These are phyloP conservation scores for Cyprinodon brontotheroides DNA, from an alignment of 2,113 vertebrate genomes.

Conservation along the genomic window DNA sequence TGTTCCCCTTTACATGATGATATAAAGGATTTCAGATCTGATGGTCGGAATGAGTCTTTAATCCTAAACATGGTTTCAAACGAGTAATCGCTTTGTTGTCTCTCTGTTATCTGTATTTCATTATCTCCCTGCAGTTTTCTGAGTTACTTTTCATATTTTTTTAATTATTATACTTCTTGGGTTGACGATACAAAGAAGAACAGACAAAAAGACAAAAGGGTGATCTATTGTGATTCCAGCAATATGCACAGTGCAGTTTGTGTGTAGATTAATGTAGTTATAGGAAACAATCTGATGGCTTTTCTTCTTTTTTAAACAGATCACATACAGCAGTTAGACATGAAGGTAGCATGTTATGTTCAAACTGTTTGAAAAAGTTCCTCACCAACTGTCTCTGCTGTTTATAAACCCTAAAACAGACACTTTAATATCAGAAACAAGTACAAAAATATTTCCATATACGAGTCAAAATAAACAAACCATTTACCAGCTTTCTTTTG, in stretches of 20 bases:
- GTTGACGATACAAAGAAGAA: neutral
- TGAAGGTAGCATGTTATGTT: neutral
- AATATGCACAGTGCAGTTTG: neutral
- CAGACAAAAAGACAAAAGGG: too few species aligned
- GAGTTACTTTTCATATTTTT: neutral
- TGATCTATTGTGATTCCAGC: neutral
- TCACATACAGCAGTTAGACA: neutral
- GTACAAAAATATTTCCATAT: neutral
- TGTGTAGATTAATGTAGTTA: neutral
- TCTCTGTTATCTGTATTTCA: neutral
- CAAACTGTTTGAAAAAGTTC: neutral
- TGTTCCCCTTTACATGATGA: neutral
- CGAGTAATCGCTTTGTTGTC: neutral
- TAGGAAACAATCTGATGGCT: neutral
- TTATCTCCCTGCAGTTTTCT: neutral
- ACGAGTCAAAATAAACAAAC: neutral
- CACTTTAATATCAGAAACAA: neutral
- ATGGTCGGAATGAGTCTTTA: neutral
- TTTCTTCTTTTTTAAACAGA: neutral
- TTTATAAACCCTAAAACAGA: neutral
- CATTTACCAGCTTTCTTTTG: neutral
- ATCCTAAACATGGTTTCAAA: conserved; percentile 7
- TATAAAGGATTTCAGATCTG: neutral
- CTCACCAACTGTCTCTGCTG: neutral
- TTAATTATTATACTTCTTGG: neutral